Conservation (phyloP, 37 sponge, comb jelly and placozoan genomes). For the Theonella swinhoei region DNA sequence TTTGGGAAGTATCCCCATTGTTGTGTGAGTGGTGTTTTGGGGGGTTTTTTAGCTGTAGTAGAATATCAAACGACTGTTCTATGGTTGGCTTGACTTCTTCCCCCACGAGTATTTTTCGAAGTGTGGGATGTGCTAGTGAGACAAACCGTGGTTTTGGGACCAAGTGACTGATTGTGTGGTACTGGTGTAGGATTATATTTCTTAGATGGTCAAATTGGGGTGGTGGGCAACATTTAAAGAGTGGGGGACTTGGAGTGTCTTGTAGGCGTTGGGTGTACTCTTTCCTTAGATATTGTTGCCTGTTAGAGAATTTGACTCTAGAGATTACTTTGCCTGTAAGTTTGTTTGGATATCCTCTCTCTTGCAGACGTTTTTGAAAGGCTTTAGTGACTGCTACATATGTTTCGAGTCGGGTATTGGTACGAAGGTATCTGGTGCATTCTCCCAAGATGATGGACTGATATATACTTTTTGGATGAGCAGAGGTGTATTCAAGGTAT, state of each 20-base stretch:
- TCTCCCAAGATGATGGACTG: slow-evolving; percentile 27
- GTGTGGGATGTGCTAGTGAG: neutral
- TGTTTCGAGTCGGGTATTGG: slow-evolving; percentile 1
- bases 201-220: slow-evolving; percentile 12
- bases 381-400: neutral
- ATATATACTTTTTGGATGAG: slow-evolving; percentile 3
- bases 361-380: slow-evolving; percentile 10
- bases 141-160: slow-evolving; percentile 11
- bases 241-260: neutral
- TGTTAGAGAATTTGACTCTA: neutral
- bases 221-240: slow-evolving; percentile 40
- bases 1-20: neutral
- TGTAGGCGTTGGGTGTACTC: neutral
- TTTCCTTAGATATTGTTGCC: neutral
- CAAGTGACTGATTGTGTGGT: neutral
- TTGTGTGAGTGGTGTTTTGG: neutral
- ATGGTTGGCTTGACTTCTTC: slow-evolving; percentile 7
- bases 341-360: slow-evolving; percentile 15
- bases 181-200: slow-evolving; percentile 13
- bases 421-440: slow-evolving; percentile 26
- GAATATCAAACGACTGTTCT: slow-evolving; percentile 13
- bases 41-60: neutral
- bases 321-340: neutral
- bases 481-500: slow-evolving; percentile 29
- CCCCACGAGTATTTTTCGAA: neutral